Evolutionary conservation across 2,797 vertebrate species (phyloP).

Genomic region (Chelon auratus): DNA sequence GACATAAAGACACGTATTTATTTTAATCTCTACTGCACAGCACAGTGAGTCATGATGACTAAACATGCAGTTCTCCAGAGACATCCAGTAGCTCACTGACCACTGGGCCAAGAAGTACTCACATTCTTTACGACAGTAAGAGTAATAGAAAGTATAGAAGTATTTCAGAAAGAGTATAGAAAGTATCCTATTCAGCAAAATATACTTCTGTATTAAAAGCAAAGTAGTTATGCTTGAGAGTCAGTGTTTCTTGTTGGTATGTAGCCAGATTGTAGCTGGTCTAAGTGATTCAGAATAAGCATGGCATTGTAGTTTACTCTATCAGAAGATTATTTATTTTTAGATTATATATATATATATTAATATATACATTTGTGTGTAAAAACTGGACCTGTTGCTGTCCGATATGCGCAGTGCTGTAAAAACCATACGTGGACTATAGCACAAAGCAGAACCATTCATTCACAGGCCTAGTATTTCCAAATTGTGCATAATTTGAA

Average conservation of each 20-base stretch:
- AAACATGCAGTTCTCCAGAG: constrained; percentile 4
- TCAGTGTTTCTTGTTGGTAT: too few relatives aligned
- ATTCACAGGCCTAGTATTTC: too few relatives aligned
- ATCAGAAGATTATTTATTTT: too few relatives aligned
- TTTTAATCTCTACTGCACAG: not conserved
- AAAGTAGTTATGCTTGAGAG: not conserved
- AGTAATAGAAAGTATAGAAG: too few relatives aligned
- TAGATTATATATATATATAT: too few relatives aligned
- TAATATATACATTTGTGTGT: too few relatives aligned
- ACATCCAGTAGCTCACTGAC: not conserved
- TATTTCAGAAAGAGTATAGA: not conserved
- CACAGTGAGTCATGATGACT: not conserved
- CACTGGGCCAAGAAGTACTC: not conserved
- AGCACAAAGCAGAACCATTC: too few relatives aligned
- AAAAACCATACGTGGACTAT: too few relatives aligned
- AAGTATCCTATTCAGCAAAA: not conserved
- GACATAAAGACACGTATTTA: not conserved
- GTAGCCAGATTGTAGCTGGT: too few relatives aligned
- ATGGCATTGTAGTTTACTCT: too few relatives aligned
- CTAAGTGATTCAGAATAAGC: too few relatives aligned
- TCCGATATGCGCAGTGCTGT: not conserved
- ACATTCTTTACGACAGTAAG: too few relatives aligned
- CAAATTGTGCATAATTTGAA: not conserved
- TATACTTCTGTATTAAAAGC: not conserved
- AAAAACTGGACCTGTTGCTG: not conserved